These are phyloP conservation scores for Epizoanthus ramosus DNA, from an alignment of 92 coral and sea anemone species.

Conservation along the genomic window DNA sequence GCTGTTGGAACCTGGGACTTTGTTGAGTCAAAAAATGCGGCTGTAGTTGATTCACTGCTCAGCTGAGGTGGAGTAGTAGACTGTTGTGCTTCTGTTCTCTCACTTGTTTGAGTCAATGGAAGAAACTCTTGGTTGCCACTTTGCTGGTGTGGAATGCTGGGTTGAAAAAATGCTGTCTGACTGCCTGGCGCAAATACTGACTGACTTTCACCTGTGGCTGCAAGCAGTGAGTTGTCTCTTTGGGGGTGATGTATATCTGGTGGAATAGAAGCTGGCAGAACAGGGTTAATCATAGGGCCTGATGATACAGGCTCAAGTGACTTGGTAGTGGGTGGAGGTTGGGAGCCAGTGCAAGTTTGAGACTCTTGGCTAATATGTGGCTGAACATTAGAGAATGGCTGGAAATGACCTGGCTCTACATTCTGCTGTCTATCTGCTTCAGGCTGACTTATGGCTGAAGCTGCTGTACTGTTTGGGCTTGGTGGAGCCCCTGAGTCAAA, in stretches of 20 bases:
- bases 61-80: background rate
- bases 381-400: background rate
- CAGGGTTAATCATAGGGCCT: background rate
- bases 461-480: background rate
- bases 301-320: background rate
- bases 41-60: background rate
- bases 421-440: background rate
- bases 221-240: background rate
- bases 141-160: too few relatives aligned
- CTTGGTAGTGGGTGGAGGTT: background rate
- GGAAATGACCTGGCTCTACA: background rate
- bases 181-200: too few relatives aligned
- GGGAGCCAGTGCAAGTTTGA: background rate
- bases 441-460: background rate
- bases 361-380: background rate
- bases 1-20: too few relatives aligned
- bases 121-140: too few relatives aligned
- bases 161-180: too few relatives aligned
- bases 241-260: background rate
- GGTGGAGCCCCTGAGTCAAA: background rate
- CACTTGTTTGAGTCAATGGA: background rate
- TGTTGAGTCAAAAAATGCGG: background rate
- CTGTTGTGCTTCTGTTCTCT: background rate
- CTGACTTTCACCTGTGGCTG: too few relatives aligned
- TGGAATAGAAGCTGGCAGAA: background rate